A percentile compares a stretch with the other conserved stretches of the same genome.
phyloP scores from a whole-genome alignment of 1,140 invertebrate species.

The Xylocopa sonorina region DNA sequence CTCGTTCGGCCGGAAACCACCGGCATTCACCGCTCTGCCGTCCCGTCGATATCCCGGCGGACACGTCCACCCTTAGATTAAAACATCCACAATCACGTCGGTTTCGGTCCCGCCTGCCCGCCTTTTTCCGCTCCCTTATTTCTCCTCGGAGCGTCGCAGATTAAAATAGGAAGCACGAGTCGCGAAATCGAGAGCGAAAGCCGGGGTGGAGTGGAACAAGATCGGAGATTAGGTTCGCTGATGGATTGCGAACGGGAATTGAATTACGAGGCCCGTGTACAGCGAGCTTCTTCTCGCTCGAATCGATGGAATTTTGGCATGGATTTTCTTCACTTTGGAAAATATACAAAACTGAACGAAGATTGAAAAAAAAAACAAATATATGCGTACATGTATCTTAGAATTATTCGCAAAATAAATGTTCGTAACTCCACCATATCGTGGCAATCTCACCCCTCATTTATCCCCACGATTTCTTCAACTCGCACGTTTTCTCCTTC shows the following conservation, averaged over 20 bases:
- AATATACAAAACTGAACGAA: no score
- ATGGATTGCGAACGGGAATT: background rate
- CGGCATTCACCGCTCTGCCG: slow-evolving; percentile 29
- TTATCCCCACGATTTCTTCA: no score
- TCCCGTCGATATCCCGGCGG: slow-evolving; percentile 49
- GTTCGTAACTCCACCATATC: no score
- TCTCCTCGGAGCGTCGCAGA: slow-evolving; percentile 9
- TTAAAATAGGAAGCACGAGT: slow-evolving; percentile 45
- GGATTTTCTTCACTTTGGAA: no score
- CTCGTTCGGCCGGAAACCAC: background rate
- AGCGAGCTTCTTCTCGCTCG: no score
- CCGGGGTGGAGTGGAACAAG: background rate
- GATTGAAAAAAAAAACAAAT: no score
- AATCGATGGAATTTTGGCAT: no score
- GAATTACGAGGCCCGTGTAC: background rate
- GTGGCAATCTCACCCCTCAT: background rate
- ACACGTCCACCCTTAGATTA: slow-evolving; percentile 61
- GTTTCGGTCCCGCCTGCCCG: slow-evolving; percentile 5
- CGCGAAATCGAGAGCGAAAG: slow-evolving; percentile 30
- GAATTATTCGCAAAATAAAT: no score
- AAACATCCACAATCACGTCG: slow-evolving; percentile 50
- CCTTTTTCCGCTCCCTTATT: background rate
- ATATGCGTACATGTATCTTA: no score
- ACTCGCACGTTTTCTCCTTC: background rate
- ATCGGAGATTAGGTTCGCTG: background rate